Percentiles rank a stretch among this genome's conserved stretches.
phyloP scores from a whole-genome alignment of 2,888 invertebrate species.

The Strigamia maritima region DNA sequence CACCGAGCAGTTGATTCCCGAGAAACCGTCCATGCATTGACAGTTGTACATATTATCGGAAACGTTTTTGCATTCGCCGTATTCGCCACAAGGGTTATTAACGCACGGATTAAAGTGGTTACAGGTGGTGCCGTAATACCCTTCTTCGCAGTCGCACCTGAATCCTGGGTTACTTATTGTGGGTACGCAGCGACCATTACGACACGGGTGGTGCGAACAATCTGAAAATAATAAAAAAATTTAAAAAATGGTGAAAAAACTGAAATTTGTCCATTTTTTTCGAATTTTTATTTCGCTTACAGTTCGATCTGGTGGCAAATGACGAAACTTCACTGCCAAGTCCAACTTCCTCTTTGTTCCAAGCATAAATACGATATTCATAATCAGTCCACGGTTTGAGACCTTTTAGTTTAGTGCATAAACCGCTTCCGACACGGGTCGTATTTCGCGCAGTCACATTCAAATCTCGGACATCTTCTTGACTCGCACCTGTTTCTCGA shows the following conservation, averaged over 20 bases:
- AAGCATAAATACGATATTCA: conserved; percentile 40
- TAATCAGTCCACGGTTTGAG: conserved; percentile 42
- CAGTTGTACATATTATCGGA: conserved; percentile 42
- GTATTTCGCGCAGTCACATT: conserved; percentile 26
- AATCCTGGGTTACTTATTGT: conserved; percentile 41
- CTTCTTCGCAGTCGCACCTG: conserved; percentile 41
- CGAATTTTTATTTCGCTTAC: conserved; percentile 42
- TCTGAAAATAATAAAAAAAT: conserved; percentile 36
- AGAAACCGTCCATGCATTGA: conserved; percentile 41
- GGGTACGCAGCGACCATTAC: conserved; percentile 40
- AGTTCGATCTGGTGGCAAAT: conserved; percentile 42
- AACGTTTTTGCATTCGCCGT: conserved; percentile 42
- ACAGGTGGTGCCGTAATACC: conserved; percentile 42
- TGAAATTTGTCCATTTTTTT: not conserved
- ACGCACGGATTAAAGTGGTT: conserved; percentile 42
- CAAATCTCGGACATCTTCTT: not conserved
- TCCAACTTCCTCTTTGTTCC: conserved; percentile 43
- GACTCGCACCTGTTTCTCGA: not conserved
- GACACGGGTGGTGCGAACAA: conserved; percentile 40
- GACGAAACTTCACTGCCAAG: conserved; percentile 39
- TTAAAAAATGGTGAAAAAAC: not conserved
- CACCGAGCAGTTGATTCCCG: conserved; percentile 42
- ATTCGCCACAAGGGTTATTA: conserved; percentile 42
- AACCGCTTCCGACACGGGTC: conserved; percentile 30
- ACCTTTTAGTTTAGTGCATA: conserved; percentile 37